Evolutionary conservation across 2,113 vertebrate species (phyloP), one percentile per base, ranked within the genome.

Genomic region (Carassius carassius): DNA sequence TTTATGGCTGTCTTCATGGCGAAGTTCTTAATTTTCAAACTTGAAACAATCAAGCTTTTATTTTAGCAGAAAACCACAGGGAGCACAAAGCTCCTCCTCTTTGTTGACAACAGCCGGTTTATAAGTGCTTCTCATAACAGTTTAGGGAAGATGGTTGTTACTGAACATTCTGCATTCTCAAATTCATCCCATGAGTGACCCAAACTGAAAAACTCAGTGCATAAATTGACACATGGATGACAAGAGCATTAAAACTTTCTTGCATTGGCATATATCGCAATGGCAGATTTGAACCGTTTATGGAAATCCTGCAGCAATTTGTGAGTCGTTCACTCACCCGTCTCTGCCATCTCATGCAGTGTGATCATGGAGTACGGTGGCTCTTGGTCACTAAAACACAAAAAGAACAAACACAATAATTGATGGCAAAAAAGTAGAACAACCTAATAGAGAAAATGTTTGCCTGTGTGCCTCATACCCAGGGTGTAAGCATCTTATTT

Each of bases 361-460:
- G 98, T 99, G 93, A 99, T 99, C 98, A 99, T 99, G 92, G 98
- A 99, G 94, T 98, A 99, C 6, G 98, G 98, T 81, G 98, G 98
- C 91, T 99, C 98, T 94, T 99, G 98, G 94, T 99, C 98, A 95
- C 98, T 99, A 94, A 90, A 97, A 96, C 86, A 94, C 23, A 92
- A 29, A 17, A 85, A 82, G 19, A 89, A 44, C 84, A 69, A 29
- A 78, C 5, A 19, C 14, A 74, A 4, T 60, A 65, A 2, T 49
- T 83, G 0, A 49, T 67, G 14, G 13, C n/a, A 8, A 81, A 62
- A 9, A 62, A 14, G 54, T 80, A 29, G 41, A 63, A 23, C 58
- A 80, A 19, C 9, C 37, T 35, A 75, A 17, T 73, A 19, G 37
- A 75, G 10, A 54, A 84, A 76, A 56, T 3, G 21, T 58, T 84